Percentiles rank a stretch among this genome's conserved stretches.
Conservation (phyloP, 2,113 vertebrate species). For the Sander vitreus region DNA sequence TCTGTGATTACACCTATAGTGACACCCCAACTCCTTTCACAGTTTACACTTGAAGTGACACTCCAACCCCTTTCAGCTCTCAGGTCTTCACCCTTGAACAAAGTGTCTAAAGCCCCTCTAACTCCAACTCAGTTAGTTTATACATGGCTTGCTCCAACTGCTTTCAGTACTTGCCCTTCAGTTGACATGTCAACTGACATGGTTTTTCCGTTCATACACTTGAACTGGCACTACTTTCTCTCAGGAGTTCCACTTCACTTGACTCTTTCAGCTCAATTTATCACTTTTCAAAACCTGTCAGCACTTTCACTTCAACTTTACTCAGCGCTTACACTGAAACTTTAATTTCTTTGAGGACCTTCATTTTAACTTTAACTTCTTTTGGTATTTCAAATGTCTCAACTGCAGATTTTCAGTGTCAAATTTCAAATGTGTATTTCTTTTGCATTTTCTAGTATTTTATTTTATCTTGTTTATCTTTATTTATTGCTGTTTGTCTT, state of each 20-base stretch:
- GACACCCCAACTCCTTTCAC: background rate
- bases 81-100: background rate
- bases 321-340: background rate
- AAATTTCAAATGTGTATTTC: background rate
- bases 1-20: background rate
- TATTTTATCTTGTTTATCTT: background rate
- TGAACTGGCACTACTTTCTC: background rate
- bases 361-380: background rate
- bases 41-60: background rate
- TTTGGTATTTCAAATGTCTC: background rate
- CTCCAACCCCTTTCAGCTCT: background rate
- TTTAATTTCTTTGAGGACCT: background rate
- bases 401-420: background rate
- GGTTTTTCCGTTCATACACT: background rate
- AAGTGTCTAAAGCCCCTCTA: background rate
- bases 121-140: background rate
- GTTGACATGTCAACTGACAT: background rate
- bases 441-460: background rate
- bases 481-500: slow-evolving; percentile 2
- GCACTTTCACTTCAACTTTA: background rate
- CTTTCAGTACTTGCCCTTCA: background rate
- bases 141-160: background rate
- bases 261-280: background rate
- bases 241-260: background rate
- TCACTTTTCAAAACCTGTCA: background rate